Conservation (phyloP, 2,113 vertebrate genomes). For the Nansenia antarctica region DNA sequence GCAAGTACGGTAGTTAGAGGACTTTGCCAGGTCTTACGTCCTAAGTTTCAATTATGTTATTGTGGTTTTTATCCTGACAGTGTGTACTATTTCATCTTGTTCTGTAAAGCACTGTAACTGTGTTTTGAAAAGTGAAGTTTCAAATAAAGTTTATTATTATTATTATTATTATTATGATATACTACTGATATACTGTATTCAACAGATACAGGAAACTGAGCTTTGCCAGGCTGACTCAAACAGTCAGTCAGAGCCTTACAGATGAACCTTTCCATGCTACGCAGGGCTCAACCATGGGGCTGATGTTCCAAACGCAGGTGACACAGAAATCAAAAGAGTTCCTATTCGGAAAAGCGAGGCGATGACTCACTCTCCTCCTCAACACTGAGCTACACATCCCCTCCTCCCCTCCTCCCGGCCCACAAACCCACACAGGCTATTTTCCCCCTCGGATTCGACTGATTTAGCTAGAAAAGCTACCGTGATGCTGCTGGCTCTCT, state of each 20-base stretch:
- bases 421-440: not conserved
- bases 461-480: not conserved
- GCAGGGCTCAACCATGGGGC: not conserved
- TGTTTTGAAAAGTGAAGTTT: too few species aligned
- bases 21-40: too few species aligned
- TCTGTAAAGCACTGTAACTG: too few species aligned
- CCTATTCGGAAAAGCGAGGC: not conserved
- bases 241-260: slow-evolving; percentile 1
- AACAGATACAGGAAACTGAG: too few species aligned
- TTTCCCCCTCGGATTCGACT: not conserved
- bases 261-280: not conserved
- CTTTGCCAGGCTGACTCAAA: slow-evolving; percentile 11
- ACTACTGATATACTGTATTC: too few species aligned
- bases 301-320: not conserved
- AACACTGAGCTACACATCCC: not conserved
- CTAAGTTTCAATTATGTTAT: too few species aligned
- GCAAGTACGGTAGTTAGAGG: too few species aligned
- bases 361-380: not conserved
- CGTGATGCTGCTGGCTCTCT: not conserved
- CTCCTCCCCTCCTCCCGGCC: not conserved
- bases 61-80: too few species aligned
- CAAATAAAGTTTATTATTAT: too few species aligned
- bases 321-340: not conserved
- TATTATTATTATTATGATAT: too few species aligned
- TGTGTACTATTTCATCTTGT: too few species aligned